Base-by-base conservation (phyloP, 2,888 invertebrate genomes). In the Anodontia alba region DNA sequence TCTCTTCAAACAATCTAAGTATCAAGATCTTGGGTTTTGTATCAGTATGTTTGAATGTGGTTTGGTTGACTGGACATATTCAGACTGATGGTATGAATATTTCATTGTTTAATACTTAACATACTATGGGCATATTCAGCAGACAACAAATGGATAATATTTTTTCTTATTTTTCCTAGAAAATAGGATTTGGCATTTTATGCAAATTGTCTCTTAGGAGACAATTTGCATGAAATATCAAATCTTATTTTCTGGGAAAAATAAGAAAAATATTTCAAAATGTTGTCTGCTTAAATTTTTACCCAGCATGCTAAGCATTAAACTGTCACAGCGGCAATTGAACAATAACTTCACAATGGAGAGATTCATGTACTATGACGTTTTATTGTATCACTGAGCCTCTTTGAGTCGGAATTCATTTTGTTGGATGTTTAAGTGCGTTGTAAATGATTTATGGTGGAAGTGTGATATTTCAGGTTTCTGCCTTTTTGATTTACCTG, bases 31-130 rank as follows among this genome's bases (percentile, higher is more conserved):
- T 33, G 5, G 5, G 33, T 62, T 62, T 62, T 62, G 62, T 62
- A 62, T 62, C 62, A 62, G 5, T 62, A 62, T 17, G 20, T 62
- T 62, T 31, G 62, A 62, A 62, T 62, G 62, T 62, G 62, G 33
- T 62, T 62, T 62, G 62, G 62, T 62, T 33, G 62, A 62, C 17
- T 62, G 5, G 57, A 62, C 1, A 2, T 62, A 62, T 62, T 33
- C 62, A 62, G 12, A 62, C 17, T 10, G 62, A 62, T 62, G 62
- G 33, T 62, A 62, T 62, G 62, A 62, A 62, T 62, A 33, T 62
- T 62, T 62, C 33, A 62, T 62, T 62, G 62, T 62, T 62, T 62
- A 57, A 57, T 29, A 51, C 17, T 15, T 3, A 10, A 10, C 42
- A 42, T 10, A 42, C 15, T 42, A 10, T 42, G 42, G 42, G n/a